Base-by-base conservation (phyloP, 1,140 invertebrate species). In the Scaptomyza hsui region DNA sequence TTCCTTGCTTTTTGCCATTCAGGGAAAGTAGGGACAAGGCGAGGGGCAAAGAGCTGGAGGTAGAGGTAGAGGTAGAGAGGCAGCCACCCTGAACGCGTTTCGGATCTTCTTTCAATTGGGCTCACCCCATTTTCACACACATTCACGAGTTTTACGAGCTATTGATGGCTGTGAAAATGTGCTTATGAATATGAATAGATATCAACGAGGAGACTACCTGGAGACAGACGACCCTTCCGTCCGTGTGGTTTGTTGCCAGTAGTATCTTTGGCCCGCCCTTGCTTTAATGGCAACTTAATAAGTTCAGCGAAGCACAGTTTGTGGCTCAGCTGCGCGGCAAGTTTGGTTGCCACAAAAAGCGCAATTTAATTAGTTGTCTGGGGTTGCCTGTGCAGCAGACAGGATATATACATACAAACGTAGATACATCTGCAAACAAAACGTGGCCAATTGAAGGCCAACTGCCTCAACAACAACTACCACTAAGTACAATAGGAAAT, bases 151-250 rank as follows among this genome's bases (percentile, higher is more conserved):
- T 80, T 81, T 82, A 81, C 74, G 78, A 81, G 73, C 78, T 81
- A 82, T 82, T 82, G 78, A 83, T 82, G 78, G 78, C 79, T 68
- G 74, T 82, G 78, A 76, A 76, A 82, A 82, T 78, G 78, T 68
- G 70, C 78, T 82, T 83, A 82, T 82, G 78, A 82, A 82, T 82
- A 82, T 82, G 75, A 82, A 82, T 82, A 82, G 75, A 60, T 52
- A 37, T 47, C 37, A 18, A 32, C 29, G 35, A 4, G 1, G 12
- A 13, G 52, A 41, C 64, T 82, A 82, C 64, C 78, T 82, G 69
- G 63, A 29, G 26, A 29, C 26, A n/a, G n/a, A n/a, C n/a, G 37
- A 12, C 52, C 45, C 21, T 47, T 13, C 7, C 6, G n/a, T 12
- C 32, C 1, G 10, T 37, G 32, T 37, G 32, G 26, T 9, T 29